These are phyloP conservation scores for Antidorcas marsupialis DNA, from an alignment of 2,113 vertebrate genomes.

Conservation along the genomic window DNA sequence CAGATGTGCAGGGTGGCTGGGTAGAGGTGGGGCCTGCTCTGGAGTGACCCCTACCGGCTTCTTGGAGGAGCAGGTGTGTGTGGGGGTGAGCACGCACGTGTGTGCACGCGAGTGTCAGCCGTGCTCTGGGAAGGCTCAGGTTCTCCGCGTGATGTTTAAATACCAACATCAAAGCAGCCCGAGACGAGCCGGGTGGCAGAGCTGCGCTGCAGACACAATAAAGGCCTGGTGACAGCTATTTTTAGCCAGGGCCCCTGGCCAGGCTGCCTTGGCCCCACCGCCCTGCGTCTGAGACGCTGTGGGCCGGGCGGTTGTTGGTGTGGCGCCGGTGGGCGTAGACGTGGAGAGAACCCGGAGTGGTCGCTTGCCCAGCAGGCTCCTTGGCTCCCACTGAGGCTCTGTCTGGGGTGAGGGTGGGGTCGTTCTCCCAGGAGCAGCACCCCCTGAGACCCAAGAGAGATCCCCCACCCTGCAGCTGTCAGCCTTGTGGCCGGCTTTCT, in stretches of 20 bases:
- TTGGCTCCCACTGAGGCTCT: background rate
- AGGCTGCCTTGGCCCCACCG: background rate
- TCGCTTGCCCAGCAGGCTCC: fast-evolving
- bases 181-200: background rate
- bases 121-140: background rate
- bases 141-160: background rate
- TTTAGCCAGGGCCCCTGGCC: background rate
- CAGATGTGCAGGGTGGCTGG: background rate
- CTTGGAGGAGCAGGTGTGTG: background rate
- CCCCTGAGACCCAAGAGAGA: fast-evolving
- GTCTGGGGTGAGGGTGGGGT: background rate
- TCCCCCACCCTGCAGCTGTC: background rate
- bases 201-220: background rate
- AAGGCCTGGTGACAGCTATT: background rate
- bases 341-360: background rate
- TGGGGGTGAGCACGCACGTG: fast-evolving
- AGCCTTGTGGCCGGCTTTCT: background rate
- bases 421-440: background rate
- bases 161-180: background rate
- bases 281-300: background rate
- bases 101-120: background rate
- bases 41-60: background rate
- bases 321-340: background rate
- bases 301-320: background rate
- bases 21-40: background rate